Base-by-base conservation (phyloP, 2,888 invertebrate species). In the Heliconius charithonia region DNA sequence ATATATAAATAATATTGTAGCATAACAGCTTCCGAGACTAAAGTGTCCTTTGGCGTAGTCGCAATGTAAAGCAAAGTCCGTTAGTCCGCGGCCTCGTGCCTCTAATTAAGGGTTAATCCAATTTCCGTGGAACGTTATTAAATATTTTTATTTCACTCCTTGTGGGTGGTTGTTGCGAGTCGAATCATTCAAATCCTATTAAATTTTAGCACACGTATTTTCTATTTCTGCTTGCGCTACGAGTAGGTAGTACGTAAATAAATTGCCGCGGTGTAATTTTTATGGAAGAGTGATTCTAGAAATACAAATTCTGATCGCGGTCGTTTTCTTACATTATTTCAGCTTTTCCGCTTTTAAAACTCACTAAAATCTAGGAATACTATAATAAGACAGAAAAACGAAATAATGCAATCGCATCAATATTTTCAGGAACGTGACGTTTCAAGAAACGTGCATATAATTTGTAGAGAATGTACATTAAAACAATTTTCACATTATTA, bases 31-130 rank as follows among this genome's bases (percentile, higher is more conserved):
- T 45, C 62, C 45, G 45, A 74, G 63, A 65, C 65, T 45, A 65
- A 65, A 74, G 74, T 74, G 65, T 74, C 62, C 63, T 74, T 74
- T 63, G 27, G 45, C 45, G 63, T 65, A 74, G 74, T 74, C 37
- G 74, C 41, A 65, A 69, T 69, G 69, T 69, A 69, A 45, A 62
- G 45, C 63, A 41, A 45, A 74, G 63, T 65, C 74, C 74, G 74
- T 45, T 74, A 74, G 74, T 63, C 65, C 65, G 22, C 74, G 74
- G 45, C 74, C 74, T 63, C 65, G 65, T 72, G 59, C 72, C 59
- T 74, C 74, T 74, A 74, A 74, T 74, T 74, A 74, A 74, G 63
- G 63, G 74, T 74, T 74, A 74, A 74, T 74, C 74, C 63, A 59
- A 37, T 72, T 72, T 59, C 72, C 56, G 72, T 41, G 65, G 63